Conservation (phyloP, 2,797 vertebrate species). For the Enteromius argenteus region DNA sequence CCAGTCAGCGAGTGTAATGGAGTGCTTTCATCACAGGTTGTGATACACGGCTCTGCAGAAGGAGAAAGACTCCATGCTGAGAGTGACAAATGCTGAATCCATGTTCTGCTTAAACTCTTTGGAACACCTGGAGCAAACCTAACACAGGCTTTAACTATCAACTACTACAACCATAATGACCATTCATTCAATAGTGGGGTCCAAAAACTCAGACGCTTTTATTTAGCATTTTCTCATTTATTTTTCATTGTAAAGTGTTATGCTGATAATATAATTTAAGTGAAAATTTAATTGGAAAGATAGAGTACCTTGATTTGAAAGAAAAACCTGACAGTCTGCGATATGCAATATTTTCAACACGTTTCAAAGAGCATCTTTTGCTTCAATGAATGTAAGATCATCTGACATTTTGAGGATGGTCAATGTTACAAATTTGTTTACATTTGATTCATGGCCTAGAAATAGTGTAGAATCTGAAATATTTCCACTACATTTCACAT, state of each 20-base stretch:
- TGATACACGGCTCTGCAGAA: background rate
- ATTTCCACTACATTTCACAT: background rate
- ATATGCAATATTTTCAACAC: background rate
- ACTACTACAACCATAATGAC: background rate
- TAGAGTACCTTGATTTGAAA: background rate
- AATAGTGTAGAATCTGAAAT: background rate
- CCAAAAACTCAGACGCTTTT: background rate
- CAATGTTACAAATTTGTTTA: background rate
- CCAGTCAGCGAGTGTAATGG: slow-evolving; percentile 49
- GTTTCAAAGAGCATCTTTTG: background rate
- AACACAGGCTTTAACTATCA: background rate
- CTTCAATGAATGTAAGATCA: background rate
- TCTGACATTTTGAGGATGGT: background rate
- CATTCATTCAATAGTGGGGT: background rate
- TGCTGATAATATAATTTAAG: background rate
- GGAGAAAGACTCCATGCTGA: background rate
- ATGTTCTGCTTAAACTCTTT: background rate
- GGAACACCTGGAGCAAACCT: background rate
- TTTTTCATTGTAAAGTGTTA: background rate
- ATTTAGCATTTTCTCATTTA: background rate
- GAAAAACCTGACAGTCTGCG: background rate
- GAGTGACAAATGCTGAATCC: slow-evolving; percentile 37
- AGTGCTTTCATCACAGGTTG: slow-evolving; percentile 61
- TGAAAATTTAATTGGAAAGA: background rate
- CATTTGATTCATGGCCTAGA: background rate